Evolutionary conservation across 2,113 vertebrate species (phyloP), one percentile per base, ranked within the genome.

Genomic region (Psettodes erumei): DNA sequence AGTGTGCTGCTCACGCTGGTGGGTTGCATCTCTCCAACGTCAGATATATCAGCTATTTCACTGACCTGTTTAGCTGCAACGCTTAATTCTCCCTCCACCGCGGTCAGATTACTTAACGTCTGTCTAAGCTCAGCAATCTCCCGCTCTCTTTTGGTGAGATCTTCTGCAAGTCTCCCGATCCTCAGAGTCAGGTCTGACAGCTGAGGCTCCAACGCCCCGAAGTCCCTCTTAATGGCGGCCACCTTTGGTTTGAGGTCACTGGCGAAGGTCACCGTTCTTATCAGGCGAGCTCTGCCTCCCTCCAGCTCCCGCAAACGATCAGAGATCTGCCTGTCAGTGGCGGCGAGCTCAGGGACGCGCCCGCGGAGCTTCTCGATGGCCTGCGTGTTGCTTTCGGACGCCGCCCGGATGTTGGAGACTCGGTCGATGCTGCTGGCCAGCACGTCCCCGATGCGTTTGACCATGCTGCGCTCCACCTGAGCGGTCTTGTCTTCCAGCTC

Each of bases 191-290:
- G 88, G 28, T 99, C 98, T 21, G 91, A 90, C 88, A 98, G 60
- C 82, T 94, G 91, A 0, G 95, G 95, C 73, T 96, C 95, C 19
- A 99, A 88, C 9, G 77, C 84, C 8, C 89, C 88, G 6, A 96
- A 96, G 85, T 98, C 96, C 60, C 95, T 95, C 76, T 91, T 95
- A 23, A 99, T 92, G 43, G 93, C 89, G 25, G 93, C 90, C 1
- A 98, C 92, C 67, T 96, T 98, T 25, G 97, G 97, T 82, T 96
- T 97, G 16, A 99, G 94, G 81, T 98, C 97, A 16, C 93, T 92
- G 64, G 97, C 96, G 75, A 98, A 99, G 7, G 90, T 94, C 67
- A 96, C 89, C 0, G 96, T 95, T 68, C 94, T 94, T 27, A 97
- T 81, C 75, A 99, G 74, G 71, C 96, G 97, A 3, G 95, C 95